Percentiles rank a stretch among this genome's conserved stretches.
phyloP scores from a whole-genome alignment of 1,140 invertebrate genomes.

The Bursaphelenchus mucronatus region DNA sequence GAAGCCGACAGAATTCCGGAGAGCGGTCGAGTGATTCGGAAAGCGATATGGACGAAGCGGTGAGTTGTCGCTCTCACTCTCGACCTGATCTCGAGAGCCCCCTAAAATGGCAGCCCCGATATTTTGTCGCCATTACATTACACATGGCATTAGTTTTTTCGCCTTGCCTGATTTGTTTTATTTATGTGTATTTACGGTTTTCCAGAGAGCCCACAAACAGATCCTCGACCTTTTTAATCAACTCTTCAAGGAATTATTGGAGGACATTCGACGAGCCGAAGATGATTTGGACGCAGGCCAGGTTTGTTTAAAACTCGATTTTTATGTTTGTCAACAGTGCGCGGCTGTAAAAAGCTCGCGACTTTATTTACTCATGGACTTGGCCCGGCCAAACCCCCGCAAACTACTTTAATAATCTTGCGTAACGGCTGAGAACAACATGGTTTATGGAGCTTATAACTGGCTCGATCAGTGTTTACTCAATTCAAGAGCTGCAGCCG shows the following conservation, averaged over 20 bases:
- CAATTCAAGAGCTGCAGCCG: not conserved
- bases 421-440: not conserved
- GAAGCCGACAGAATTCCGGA: not conserved
- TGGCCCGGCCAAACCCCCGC: not conserved
- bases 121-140: slow-evolving; percentile 8
- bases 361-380: slow-evolving; percentile 2
- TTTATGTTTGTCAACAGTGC: slow-evolving; percentile 1
- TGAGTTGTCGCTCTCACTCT: not conserved
- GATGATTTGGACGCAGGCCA: slow-evolving; percentile 10
- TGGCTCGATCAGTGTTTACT: not conserved
- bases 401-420: not conserved
- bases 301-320: slow-evolving; percentile 5
- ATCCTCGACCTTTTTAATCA: slow-evolving; percentile 12
- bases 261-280: not conserved
- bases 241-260: not conserved
- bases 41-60: no score
- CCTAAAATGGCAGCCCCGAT: slow-evolving; percentile 8
- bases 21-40: no score
- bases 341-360: slow-evolving; percentile 3
- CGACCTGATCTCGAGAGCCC: slow-evolving; percentile 4
- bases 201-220: not conserved
- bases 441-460: slow-evolving; percentile 5
- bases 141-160: not conserved
- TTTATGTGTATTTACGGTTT: slow-evolving; percentile 5
- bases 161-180: not conserved